These are phyloP conservation scores for Auanema freiburgensis DNA, from an alignment of 2,888 invertebrate species.

Conservation along the genomic window DNA sequence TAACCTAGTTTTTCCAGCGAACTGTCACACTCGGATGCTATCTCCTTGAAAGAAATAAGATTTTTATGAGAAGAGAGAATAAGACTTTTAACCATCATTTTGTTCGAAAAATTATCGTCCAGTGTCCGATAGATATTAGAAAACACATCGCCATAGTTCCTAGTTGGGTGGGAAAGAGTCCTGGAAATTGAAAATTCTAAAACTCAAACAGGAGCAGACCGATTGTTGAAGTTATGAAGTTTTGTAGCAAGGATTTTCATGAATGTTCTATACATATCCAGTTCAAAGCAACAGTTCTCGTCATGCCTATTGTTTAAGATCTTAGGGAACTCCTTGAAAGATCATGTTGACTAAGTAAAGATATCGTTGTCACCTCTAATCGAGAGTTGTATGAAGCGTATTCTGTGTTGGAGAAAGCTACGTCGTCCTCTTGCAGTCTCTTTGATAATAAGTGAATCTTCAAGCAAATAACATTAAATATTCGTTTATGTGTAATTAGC, in stretches of 20 bases:
- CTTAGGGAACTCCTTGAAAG: no score
- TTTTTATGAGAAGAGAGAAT: neutral
- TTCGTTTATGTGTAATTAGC: no score
- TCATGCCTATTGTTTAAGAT: no score
- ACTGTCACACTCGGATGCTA: conserved; percentile 45
- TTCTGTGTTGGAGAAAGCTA: no score
- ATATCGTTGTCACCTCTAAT: no score
- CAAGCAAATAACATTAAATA: no score
- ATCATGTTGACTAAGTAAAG: no score
- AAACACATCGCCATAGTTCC: conserved; percentile 54
- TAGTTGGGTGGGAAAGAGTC: conserved; percentile 30
- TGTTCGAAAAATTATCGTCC: conserved; percentile 25
- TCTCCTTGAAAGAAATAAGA: conserved; percentile 28
- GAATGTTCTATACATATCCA: conserved; percentile 26
- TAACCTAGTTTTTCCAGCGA: conserved; percentile 41
- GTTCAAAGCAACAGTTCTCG: conserved; percentile 15
- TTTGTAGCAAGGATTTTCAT: conserved; percentile 22
- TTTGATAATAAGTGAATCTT: no score
- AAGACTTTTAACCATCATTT: conserved; percentile 4
- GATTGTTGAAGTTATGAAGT: conserved; percentile 25
- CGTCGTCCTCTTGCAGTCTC: no score
- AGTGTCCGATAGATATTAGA: conserved; percentile 38
- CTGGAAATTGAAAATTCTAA: conserved; percentile 14
- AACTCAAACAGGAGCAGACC: conserved; percentile 4
- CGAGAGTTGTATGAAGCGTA: no score